Conservation (phyloP, 2,888 invertebrate genomes). For the Adela reaumurella region DNA sequence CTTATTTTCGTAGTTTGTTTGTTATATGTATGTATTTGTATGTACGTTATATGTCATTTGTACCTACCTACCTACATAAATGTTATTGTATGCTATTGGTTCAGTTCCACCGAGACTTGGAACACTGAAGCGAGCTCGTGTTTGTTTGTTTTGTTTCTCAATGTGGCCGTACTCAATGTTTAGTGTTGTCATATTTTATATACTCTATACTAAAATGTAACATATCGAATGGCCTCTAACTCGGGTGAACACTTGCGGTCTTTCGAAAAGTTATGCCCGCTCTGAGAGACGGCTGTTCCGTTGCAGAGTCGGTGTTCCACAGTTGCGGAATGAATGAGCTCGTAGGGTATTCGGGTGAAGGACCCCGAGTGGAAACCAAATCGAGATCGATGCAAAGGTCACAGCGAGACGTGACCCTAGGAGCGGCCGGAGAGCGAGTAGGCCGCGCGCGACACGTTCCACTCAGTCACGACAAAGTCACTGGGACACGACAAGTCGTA, state of each 20-base stretch:
- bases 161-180: not conserved
- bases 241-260: not conserved
- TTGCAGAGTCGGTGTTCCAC: conserved; percentile 29
- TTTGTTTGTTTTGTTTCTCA: not conserved
- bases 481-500: not conserved
- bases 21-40: conserved; percentile 50
- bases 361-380: conserved; percentile 79
- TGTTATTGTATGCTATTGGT: conserved; percentile 22
- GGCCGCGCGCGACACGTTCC: no score
- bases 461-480: no score
- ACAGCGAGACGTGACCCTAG: conserved; percentile 68
- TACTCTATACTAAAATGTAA: no score
- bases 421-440: conserved; percentile 16
- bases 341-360: conserved; percentile 52
- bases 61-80: conserved; percentile 25
- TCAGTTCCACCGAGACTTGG: conserved; percentile 30
- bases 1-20: conserved; percentile 50
- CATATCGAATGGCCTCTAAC: not conserved
- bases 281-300: not conserved
- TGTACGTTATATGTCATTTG: no score
- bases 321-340: conserved; percentile 27
- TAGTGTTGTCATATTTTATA: not conserved
- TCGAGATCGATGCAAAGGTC: conserved; percentile 75
- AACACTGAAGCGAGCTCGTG: conserved; percentile 30
- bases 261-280: not conserved